phyloP scores from a whole-genome alignment of 1,140 invertebrate species.

The Doryteuthis pealeii region DNA sequence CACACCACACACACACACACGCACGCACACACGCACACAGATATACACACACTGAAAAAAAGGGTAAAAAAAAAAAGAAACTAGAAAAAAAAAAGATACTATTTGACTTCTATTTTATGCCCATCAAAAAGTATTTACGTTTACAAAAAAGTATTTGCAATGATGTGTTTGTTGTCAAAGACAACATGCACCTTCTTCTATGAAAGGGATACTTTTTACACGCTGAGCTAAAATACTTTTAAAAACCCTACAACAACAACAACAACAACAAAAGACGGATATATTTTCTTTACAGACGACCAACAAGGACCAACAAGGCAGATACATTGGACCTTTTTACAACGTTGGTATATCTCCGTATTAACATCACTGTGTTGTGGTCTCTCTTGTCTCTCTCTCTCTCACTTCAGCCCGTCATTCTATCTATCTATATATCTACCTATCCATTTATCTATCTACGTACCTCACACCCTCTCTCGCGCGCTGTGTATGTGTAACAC shows the following conservation, averaged over 20 bases:
- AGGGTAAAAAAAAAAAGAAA: not conserved
- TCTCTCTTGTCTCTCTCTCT: not conserved
- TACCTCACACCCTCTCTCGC: not conserved
- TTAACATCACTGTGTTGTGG: not conserved
- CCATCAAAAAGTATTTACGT: not conserved
- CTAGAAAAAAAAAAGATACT: not conserved
- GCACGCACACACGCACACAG: not conserved
- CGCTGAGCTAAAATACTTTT: not conserved
- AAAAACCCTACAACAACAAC: not conserved
- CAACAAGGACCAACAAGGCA: not conserved
- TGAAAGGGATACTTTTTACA: not conserved
- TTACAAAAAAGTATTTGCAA: not conserved
- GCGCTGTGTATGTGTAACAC: not conserved
- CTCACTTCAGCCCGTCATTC: not conserved
- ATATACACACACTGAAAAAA: not conserved
- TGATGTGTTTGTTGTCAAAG: not conserved
- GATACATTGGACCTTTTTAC: not conserved
- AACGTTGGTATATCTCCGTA: not conserved
- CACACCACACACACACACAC: constrained; percentile 1
- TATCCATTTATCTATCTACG: not conserved
- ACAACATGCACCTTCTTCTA: not conserved
- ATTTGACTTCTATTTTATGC: not conserved
- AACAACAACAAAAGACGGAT: not conserved
- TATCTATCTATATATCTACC: not conserved
- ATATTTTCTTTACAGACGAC: not conserved